phyloP scores from a whole-genome alignment of 2,113 vertebrate genomes.

The Sorex fumeus region DNA sequence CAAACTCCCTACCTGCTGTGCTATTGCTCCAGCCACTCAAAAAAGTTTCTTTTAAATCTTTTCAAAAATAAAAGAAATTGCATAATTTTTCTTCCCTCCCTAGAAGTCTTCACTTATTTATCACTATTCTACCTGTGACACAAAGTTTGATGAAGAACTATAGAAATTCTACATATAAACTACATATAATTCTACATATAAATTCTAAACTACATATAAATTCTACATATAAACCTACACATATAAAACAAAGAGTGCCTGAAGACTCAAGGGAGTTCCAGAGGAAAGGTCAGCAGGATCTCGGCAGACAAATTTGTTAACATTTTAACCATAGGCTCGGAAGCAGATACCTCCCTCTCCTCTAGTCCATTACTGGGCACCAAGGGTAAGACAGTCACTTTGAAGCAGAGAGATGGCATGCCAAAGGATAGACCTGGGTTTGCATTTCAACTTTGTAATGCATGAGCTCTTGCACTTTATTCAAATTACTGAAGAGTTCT shows the following conservation, averaged over 20 bases:
- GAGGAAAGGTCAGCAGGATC: not conserved
- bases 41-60: no score
- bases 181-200: no score
- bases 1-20: no score
- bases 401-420: slow-evolving; percentile 1
- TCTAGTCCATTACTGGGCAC: not conserved
- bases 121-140: slow-evolving; percentile 22
- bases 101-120: slow-evolving; percentile 62
- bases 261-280: not conserved
- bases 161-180: slow-evolving; percentile 40
- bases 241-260: not conserved
- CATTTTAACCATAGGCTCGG: not conserved
- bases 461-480: slow-evolving; percentile 45
- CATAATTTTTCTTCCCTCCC: not conserved
- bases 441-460: slow-evolving; percentile 58
- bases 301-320: slow-evolving; percentile 36
- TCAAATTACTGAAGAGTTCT: slow-evolving; percentile 37
- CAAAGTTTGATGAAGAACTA: slow-evolving; percentile 41
- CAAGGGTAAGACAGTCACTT: not conserved
- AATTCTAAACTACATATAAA: no score
- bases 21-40: no score
- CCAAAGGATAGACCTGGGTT: slow-evolving; percentile 43
- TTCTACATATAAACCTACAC: no score
- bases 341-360: not conserved
- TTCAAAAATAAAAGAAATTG: slow-evolving; percentile 15